phyloP scores from a whole-genome alignment of 2,113 vertebrate species.

The Xiphorhynchus elegans region DNA sequence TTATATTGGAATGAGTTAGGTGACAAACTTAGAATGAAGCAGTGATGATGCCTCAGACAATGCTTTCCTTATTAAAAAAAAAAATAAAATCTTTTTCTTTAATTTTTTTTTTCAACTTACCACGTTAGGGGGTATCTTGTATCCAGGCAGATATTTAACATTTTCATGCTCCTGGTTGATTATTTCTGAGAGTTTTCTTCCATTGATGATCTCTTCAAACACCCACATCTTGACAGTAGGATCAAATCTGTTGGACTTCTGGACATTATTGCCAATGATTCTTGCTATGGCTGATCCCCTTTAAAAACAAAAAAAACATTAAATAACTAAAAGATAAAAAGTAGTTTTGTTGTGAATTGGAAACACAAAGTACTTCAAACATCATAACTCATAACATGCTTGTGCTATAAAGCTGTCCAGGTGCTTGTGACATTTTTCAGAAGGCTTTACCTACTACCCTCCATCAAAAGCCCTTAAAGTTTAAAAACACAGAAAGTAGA shows the following conservation, averaged over 20 bases:
- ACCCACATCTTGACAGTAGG: slow-evolving; percentile 86
- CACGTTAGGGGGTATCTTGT: slow-evolving; percentile 83
- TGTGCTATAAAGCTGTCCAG: not conserved
- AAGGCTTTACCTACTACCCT: not conserved
- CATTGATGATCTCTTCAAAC: slow-evolving; percentile 81
- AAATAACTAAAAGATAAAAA: not conserved
- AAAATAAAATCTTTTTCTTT: not conserved
- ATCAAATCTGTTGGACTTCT: slow-evolving; percentile 77
- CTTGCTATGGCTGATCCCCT: slow-evolving; percentile 85
- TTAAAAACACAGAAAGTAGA: not conserved
- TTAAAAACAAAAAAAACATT: not conserved
- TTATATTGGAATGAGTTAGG: not conserved
- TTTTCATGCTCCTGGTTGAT: slow-evolving; percentile 86
- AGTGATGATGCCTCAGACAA: not conserved
- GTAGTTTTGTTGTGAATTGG: not conserved
- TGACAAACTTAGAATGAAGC: not conserved
- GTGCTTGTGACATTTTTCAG: not conserved
- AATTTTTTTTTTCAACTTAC: slow-evolving; percentile 47
- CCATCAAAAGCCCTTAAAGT: not conserved
- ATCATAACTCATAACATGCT: not conserved
- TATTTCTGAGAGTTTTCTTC: slow-evolving; percentile 81
- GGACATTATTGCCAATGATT: slow-evolving; percentile 83
- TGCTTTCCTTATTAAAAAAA: not conserved
- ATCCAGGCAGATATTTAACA: slow-evolving; percentile 83
- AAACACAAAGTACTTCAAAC: not conserved